Evolutionary conservation across 2,113 vertebrate genomes (phyloP), one percentile per base, ranked within the genome.

Genomic region (Sardina pilchardus): DNA sequence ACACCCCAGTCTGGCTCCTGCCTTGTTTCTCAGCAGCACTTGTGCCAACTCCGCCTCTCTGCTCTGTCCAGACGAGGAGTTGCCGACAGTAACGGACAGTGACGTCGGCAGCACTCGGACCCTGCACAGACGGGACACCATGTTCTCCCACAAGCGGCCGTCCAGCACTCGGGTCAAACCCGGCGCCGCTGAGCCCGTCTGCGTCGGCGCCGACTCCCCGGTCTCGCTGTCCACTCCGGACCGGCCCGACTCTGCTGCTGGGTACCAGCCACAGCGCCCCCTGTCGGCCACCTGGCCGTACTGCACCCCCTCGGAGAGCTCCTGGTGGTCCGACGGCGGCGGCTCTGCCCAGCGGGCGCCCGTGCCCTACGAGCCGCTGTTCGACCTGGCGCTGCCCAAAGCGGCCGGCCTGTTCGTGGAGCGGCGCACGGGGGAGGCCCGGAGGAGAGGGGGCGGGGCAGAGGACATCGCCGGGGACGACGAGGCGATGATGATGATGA

Each of bases 381-480:
- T 99, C 81, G 97, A 98, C 91, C 94, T 97, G 81, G 96, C 97
- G 0, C 92, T 99, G 92, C 98, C 98, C 84, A 97, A 95, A 91
- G 96, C 96, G 3, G 96, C 97, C 89, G 92, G 93, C 88, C 94
- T 97, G 83, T 97, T 97, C 84, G 92, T 99, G 90, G 93, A 93
- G 89, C 96, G 90, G 88, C 98, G 95, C 93, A 97, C 96, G 0
- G 92, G 95, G 83, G 97, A 98, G 88, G 94, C 96, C 59, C 90
- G 96, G 90, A 96, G 90, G 90, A 93, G 94, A 81, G 91, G 85
- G 26, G 91, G 88, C 85, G 95, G 92, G 1, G 63, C 26, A 2
- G 26, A 71, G 10, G 84, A 85, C 63, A 56, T 85, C 17, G 83
- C 10, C 0, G 86, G 34, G 47, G 82, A 84, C 30, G 84, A 82